Evolutionary conservation across 2,797 vertebrate species (phyloP).

Genomic region (Sternotherus odoratus): DNA sequence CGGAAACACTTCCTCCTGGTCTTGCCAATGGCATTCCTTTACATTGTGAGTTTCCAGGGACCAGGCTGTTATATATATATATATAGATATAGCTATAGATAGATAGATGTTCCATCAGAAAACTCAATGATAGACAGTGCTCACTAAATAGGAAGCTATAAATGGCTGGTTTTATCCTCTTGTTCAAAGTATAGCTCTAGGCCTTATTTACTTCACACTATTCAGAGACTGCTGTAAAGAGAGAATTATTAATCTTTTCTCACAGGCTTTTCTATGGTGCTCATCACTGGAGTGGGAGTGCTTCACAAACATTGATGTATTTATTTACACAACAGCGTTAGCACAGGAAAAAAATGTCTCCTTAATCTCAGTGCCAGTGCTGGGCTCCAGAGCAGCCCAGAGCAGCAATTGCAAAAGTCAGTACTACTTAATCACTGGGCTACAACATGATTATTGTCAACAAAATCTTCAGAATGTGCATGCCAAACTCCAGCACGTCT

Average conservation of each 20-base stretch:
- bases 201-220: background rate
- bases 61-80: too few relatives aligned
- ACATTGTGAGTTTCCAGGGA: too few relatives aligned
- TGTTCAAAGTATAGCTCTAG: background rate
- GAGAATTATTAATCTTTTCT: background rate
- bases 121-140: rapidly evolving
- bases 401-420: background rate
- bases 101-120: too few relatives aligned
- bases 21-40: background rate
- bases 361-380: background rate
- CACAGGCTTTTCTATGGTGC: background rate
- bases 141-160: background rate
- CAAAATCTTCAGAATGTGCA: background rate
- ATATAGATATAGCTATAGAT: too few relatives aligned
- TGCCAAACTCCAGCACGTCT: rapidly evolving
- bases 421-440: background rate
- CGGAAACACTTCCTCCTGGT: background rate
- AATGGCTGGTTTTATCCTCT: background rate
- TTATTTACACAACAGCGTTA: background rate
- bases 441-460: background rate
- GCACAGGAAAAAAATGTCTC: background rate
- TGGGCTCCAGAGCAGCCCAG: background rate
- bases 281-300: background rate
- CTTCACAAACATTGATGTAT: background rate
- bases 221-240: background rate